Conservation (phyloP, 2,888 invertebrate species). For the Harpalus rufipes region DNA sequence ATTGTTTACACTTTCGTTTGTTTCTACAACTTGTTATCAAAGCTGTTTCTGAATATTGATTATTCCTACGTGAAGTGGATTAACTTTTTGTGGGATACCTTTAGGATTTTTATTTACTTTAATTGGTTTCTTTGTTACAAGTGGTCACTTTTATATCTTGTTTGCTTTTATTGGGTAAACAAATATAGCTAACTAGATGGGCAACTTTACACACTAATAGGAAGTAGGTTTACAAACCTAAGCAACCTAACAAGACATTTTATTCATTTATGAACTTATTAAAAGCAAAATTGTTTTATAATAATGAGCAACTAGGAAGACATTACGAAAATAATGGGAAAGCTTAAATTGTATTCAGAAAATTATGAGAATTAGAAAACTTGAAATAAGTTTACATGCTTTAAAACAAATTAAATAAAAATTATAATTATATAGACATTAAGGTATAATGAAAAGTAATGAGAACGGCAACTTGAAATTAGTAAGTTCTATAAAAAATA, state of each 20-base stretch:
- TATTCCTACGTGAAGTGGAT: conserved; percentile 65
- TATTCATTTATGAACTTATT: background rate
- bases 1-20: conserved; percentile 58
- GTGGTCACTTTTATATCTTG: background rate
- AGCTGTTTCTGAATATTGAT: conserved; percentile 63
- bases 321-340: conserved; percentile 43
- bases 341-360: conserved; percentile 28
- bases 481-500: background rate
- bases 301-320: background rate
- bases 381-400: conserved; percentile 31
- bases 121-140: conserved; percentile 49
- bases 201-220: background rate
- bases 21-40: conserved; percentile 52
- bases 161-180: background rate
- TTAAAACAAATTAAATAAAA: conserved; percentile 36
- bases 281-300: background rate
- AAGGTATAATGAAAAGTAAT: conserved; percentile 37
- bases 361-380: conserved; percentile 49
- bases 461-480: background rate
- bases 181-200: background rate
- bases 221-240: background rate
- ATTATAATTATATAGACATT: conserved; percentile 51
- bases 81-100: conserved; percentile 60
- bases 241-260: background rate
- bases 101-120: conserved; percentile 46